phyloP scores from a whole-genome alignment of 2,797 vertebrate genomes.

The Bovichtus variegatus region DNA sequence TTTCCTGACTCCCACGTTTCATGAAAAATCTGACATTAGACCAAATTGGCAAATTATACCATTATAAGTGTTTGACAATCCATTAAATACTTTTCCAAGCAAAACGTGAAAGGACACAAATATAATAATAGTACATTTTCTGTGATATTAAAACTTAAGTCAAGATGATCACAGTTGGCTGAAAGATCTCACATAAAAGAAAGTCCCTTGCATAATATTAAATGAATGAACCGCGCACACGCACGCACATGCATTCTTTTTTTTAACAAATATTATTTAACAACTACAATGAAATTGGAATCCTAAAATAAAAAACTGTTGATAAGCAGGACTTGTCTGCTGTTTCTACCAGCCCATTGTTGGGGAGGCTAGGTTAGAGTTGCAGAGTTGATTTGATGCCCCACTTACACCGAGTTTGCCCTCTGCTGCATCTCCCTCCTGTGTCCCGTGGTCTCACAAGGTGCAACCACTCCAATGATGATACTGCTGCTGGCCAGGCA shows the following conservation, averaged over 20 bases:
- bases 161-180: neutral
- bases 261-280: neutral
- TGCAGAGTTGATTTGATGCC: constrained; percentile 44
- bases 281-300: neutral
- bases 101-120: neutral
- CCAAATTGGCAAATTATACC: neutral
- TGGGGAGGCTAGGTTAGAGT: constrained; percentile 13
- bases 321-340: neutral
- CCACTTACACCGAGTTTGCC: constrained; percentile 85
- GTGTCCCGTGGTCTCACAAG: constrained; percentile 72
- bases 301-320: neutral
- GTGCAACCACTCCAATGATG: constrained; percentile 64
- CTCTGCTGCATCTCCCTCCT: constrained; percentile 85
- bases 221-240: neutral
- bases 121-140: neutral
- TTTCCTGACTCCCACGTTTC: neutral
- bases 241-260: neutral
- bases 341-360: constrained; percentile 5
- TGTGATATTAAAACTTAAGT: neutral
- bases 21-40: constrained; percentile 6
- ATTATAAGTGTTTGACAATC: neutral
- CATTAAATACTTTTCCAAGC: neutral
- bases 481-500: constrained; percentile 51
- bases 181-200: neutral
- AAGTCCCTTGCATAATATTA: neutral